Evolutionary conservation across 2,888 invertebrate species (phyloP), one percentile per base, ranked within the genome.

Genomic region (Embidobia sp.): DNA sequence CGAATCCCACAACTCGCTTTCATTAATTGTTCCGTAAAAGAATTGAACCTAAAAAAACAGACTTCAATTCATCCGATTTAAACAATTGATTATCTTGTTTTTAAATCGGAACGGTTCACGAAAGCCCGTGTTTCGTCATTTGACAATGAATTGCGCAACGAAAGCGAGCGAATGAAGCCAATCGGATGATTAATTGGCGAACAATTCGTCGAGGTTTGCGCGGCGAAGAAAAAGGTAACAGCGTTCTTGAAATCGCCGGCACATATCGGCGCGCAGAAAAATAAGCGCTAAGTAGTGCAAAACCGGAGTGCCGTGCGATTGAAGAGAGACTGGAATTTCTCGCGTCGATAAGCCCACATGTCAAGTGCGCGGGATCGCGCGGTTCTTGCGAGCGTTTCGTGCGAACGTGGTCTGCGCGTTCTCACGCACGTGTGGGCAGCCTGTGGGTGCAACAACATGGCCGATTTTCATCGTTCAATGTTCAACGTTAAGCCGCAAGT

Each of bases 361-460:
- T 73, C 73, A 74, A 77, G 78, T 78, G 74, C 74, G 74, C 73
- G 77, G 57, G 77, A 77, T 72, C 77, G 67, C 57, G 72, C 67
- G 67, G 72, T 73, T 77, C 77, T 77, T 66, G 48, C 64, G 46
- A 53, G 70, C 42, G 46, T 64, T 72, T 61, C 64, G 64, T 79
- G 79, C 69, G 66, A 77, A 63, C 40, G 61, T 57, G 40, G 64
- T 44, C 72, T 55, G 66, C 64, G 59, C 44, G 70, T 74, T 72
- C 67, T 70, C 74, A 64, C 74, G 57, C 79, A 80, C 67, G 77
- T 81, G 83, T 84, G 82, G 82, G 82, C 73, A 82, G 85, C 80
- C 82, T 81, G 85, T 85, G 84, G 84, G 82, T 85, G 84, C 82
- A 82, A 83, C 82, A 85, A 83, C 80, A 83, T 83, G 84, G 82